These are phyloP conservation scores for Carcharodon carcharias DNA, from an alignment of 2,797 vertebrate genomes.

Conservation along the genomic window DNA sequence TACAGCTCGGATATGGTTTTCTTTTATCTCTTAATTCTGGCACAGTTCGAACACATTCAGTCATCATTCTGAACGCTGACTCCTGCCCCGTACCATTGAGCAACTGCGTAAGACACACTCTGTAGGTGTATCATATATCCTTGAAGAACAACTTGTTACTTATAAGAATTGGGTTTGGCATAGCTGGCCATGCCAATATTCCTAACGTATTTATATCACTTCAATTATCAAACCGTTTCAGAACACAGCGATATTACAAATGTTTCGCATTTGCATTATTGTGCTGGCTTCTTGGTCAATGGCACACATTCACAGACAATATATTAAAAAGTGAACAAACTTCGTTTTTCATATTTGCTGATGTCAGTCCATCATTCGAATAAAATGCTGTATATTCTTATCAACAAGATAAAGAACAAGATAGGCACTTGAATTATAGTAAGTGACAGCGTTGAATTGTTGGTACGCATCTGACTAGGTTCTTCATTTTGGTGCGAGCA, in stretches of 20 bases:
- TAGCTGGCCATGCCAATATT: not conserved
- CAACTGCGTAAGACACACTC: not conserved
- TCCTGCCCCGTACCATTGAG: not conserved
- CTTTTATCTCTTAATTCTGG: not conserved
- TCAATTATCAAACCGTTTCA: not conserved
- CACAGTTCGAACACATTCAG: not conserved
- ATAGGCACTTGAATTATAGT: not conserved
- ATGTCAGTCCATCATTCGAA: not conserved
- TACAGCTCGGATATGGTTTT: not conserved
- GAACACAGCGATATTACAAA: no score
- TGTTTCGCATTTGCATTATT: not conserved
- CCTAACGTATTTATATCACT: not conserved
- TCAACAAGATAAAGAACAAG: not conserved
- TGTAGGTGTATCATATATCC: no score
- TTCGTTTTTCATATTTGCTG: not conserved
- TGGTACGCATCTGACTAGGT: not conserved
- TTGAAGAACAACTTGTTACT: not conserved
- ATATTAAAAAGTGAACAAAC: not conserved
- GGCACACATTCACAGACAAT: not conserved
- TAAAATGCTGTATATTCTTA: not conserved
- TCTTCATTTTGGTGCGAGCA: not conserved
- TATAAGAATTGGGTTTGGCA: not conserved
- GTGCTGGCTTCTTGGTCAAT: not conserved
- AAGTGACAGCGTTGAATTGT: not conserved
- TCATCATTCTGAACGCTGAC: not conserved